A percentile compares a stretch with the other conserved stretches of the same genome.
Evolutionary conservation across 2,888 invertebrate species (phyloP).

Genomic region (Ecdyonurus torrentis): DNA sequence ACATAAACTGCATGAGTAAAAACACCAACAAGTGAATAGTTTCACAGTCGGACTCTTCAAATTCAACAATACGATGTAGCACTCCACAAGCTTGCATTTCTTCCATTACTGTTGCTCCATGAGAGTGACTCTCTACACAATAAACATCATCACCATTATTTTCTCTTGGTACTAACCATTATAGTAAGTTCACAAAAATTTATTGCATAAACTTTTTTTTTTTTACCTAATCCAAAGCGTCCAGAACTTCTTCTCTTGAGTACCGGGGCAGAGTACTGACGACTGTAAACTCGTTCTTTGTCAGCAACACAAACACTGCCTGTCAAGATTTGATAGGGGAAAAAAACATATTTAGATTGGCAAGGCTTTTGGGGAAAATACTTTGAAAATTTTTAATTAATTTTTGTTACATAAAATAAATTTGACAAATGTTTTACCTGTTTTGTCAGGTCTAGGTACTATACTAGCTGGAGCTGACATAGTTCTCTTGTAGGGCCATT

Average conservation of each 20-base stretch:
- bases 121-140: slow-evolving; percentile 65
- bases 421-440: slow-evolving; percentile 26
- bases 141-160: neutral
- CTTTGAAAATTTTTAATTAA: neutral
- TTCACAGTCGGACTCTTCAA: slow-evolving; percentile 89
- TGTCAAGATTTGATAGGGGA: too few relatives aligned
- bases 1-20: slow-evolving; percentile 92
- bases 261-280: slow-evolving; percentile 92
- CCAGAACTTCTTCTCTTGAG: slow-evolving; percentile 75
- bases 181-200: too few relatives aligned
- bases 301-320: slow-evolving; percentile 29
- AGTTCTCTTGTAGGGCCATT: slow-evolving; percentile 89
- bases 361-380: neutral
- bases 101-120: slow-evolving; percentile 66
- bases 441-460: slow-evolving; percentile 56
- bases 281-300: slow-evolving; percentile 72
- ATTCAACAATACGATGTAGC: slow-evolving; percentile 74
- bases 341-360: neutral
- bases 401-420: neutral
- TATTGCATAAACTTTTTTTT: neutral
- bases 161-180: too few relatives aligned
- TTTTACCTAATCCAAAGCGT: slow-evolving; percentile 70
- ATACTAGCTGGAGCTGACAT: slow-evolving; percentile 85
- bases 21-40: slow-evolving; percentile 88
- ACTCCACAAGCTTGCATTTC: slow-evolving; percentile 61